Evolutionary conservation across 2,888 invertebrate species (phyloP).

Genomic region (Gymnosoma rotundatum): DNA sequence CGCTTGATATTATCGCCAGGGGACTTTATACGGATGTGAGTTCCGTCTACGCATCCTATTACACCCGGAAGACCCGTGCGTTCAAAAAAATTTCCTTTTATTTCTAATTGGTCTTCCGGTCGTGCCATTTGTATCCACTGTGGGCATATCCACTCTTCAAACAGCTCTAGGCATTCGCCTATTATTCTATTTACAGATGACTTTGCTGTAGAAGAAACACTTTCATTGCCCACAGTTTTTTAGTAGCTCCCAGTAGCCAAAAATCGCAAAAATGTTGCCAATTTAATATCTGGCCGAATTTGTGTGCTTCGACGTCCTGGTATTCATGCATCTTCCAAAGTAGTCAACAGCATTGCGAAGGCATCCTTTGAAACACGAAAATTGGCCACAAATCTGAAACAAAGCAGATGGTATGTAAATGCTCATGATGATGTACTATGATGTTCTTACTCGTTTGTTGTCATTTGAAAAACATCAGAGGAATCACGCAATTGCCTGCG

Average conservation of each 20-base stretch:
- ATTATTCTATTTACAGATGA: neutral
- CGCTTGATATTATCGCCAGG: neutral
- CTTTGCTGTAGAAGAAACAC: neutral
- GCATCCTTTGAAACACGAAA: neutral
- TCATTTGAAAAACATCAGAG: no score
- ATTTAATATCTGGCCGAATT: neutral
- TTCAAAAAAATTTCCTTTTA: neutral
- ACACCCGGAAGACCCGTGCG: neutral
- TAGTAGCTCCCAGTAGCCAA: neutral
- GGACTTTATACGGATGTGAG: neutral
- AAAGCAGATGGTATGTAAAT: no score
- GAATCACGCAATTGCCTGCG: no score
- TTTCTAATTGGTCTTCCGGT: neutral
- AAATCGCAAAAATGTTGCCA: neutral
- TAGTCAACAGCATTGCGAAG: neutral
- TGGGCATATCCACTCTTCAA: neutral
- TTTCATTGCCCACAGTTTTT: neutral
- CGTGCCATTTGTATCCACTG: neutral
- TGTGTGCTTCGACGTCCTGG: constrained; percentile 2
- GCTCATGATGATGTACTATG: no score
- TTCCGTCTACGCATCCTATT: neutral
- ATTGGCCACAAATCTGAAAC: neutral
- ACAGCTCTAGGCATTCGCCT: neutral
- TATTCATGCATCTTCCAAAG: neutral
- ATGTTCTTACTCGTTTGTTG: no score